phyloP scores from a whole-genome alignment of 2,113 vertebrate species.

The Poeciliopsis occidentalis region DNA sequence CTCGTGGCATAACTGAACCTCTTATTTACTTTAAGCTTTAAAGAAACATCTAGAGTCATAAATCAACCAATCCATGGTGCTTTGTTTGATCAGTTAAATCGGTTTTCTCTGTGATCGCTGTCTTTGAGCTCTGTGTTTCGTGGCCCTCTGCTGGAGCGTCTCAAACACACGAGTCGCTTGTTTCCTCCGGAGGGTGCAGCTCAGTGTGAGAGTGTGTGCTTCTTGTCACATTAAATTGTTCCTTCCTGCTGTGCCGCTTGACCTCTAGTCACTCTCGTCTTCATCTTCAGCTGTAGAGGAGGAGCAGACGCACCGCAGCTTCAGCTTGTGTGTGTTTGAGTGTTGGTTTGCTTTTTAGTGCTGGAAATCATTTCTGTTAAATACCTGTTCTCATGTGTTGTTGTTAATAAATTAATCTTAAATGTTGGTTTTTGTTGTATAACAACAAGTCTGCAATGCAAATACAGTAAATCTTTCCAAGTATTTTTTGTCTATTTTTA shows the following conservation, averaged over 20 bases:
- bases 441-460: too few species aligned
- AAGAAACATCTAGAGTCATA: neutral
- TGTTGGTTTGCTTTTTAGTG: neutral
- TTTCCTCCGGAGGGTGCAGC: conserved; percentile 42
- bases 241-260: conserved; percentile 39
- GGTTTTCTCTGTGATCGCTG: neutral
- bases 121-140: conserved; percentile 58
- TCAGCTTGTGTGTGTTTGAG: neutral
- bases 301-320: conserved; percentile 15
- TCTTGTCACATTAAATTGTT: conserved; percentile 25
- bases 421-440: neutral
- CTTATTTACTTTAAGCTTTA: neutral
- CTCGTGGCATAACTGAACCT: neutral
- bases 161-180: conserved; percentile 50
- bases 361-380: neutral
- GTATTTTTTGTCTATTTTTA: too few species aligned
- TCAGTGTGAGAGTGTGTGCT: conserved; percentile 32
- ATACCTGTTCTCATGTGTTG: neutral
- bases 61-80: neutral
- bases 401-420: neutral
- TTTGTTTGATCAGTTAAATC: neutral
- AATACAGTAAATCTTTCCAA: too few species aligned
- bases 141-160: conserved; percentile 73
- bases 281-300: conserved; percentile 19
- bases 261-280: conserved; percentile 52